Conservation (phyloP, 2,113 vertebrate genomes). For the Marmota flaviventris region DNA sequence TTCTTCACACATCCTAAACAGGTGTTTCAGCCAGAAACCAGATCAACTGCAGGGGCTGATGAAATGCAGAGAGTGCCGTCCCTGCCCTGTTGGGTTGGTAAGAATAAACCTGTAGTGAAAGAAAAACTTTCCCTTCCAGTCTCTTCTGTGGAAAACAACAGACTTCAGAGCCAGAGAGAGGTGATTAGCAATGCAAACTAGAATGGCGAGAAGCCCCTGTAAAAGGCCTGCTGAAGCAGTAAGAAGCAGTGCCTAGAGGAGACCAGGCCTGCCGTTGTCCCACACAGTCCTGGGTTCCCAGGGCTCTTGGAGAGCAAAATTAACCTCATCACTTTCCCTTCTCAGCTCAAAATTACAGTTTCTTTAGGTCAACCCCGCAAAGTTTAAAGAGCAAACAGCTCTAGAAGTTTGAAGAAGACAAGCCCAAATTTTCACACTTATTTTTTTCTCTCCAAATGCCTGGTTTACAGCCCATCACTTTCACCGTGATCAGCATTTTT, state of each 20-base stretch:
- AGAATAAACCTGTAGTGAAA: not conserved
- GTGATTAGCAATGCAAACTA: not conserved
- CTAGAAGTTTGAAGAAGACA: slow-evolving; percentile 20
- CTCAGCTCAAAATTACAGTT: not conserved
- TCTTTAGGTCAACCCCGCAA: not conserved
- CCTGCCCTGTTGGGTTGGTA: not conserved
- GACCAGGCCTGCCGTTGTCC: not conserved
- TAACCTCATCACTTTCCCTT: not conserved
- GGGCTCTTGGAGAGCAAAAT: not conserved
- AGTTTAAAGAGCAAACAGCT: not conserved
- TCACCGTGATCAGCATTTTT: not conserved
- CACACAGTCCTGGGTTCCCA: not conserved
- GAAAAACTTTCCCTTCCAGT: not conserved
- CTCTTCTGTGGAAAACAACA: not conserved
- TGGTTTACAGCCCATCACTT: not conserved
- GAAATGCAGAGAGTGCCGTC: too few relatives aligned
- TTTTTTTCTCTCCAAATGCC: not conserved
- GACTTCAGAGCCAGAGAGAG: not conserved
- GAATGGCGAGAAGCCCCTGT: not conserved
- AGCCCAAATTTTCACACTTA: not conserved
- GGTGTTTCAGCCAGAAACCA: not conserved
- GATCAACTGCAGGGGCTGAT: not conserved
- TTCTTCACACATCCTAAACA: not conserved
- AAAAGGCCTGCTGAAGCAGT: not conserved
- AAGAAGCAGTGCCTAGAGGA: not conserved